Base-by-base conservation (phyloP, 1,140 invertebrate genomes). In the Pseudoatta argentina region DNA sequence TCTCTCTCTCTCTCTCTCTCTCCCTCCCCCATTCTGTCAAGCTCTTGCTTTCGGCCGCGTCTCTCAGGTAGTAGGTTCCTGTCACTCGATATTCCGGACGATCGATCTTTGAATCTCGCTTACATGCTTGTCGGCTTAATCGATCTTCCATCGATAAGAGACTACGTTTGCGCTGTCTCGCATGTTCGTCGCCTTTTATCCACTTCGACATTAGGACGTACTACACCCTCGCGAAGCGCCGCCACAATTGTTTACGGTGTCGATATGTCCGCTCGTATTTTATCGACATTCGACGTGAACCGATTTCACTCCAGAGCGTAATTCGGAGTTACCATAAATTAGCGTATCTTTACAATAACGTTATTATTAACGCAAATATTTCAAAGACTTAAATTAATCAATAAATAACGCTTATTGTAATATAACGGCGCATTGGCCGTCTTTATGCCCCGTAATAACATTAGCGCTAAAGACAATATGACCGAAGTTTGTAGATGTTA, bases 111-210 rank as follows among this genome's bases (percentile, higher is more conserved):
- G 79, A 83, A 75, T 83, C 39, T 59, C 24, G 24, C 67, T 83
- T 73, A 73, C 55, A 61, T 34, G 79, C 69, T 83, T 83, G 57
- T 85, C 73, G 73, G 75, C 82, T 85, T 87, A 72, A 73, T 86
- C 77, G 76, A 82, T 86, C 71, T 78, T 77, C 44, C 69, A 27
- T 82, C 79, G 14, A 73, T 30, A 83, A 14, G 30, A 34, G 18
- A 48, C 67, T 48, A 51, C 14, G 34, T 59, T 55, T 81, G 30
- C 64, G 51, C 27, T 34, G 48, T 57, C 64, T 57, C 53, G 51
- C 66, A 71, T 71, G 53, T 53, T 71, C 48, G 51, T 81, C 77
- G 34, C 67, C 79, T 69, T 83, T 83, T 83, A 83, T 83, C 24
- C 39, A 73, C 55, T 30, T 48, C n/a, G 69, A 61, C 69, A 34